A percentile compares a stretch with the other conserved stretches of the same genome.
Conservation (phyloP, 2,797 vertebrate genomes). For the Galaxias olidus region DNA sequence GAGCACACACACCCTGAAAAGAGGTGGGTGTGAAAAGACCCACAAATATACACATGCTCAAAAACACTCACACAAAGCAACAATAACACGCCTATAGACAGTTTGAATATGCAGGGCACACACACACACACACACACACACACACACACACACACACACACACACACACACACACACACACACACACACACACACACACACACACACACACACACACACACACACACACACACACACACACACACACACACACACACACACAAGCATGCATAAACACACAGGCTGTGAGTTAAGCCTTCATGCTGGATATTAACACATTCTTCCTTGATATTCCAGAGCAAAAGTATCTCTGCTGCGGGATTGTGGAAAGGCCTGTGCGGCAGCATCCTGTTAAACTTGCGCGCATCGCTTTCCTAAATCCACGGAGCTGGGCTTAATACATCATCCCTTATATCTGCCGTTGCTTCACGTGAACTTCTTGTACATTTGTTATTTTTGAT, state of each 20-base stretch:
- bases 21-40: not conserved
- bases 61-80: not conserved
- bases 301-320: not conserved
- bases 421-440: no score
- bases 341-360: no score
- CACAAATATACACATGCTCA: not conserved
- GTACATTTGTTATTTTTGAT: no score
- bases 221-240: conserved; percentile 5
- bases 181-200: not conserved
- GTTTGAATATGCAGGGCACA: not conserved
- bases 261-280: conserved; percentile 23
- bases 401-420: no score
- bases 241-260: not conserved
- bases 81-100: no score
- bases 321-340: not conserved
- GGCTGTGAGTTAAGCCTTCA: not conserved
- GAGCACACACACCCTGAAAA: not conserved
- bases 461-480: no score
- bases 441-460: no score
- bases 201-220: conserved; percentile 5
- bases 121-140: conserved; percentile 25
- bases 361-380: no score
- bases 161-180: conserved; percentile 10
- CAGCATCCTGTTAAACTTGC: no score
- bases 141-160: conserved; percentile 7